phyloP scores from a whole-genome alignment of 2,113 vertebrate species.

The Vulpes lagopus region DNA sequence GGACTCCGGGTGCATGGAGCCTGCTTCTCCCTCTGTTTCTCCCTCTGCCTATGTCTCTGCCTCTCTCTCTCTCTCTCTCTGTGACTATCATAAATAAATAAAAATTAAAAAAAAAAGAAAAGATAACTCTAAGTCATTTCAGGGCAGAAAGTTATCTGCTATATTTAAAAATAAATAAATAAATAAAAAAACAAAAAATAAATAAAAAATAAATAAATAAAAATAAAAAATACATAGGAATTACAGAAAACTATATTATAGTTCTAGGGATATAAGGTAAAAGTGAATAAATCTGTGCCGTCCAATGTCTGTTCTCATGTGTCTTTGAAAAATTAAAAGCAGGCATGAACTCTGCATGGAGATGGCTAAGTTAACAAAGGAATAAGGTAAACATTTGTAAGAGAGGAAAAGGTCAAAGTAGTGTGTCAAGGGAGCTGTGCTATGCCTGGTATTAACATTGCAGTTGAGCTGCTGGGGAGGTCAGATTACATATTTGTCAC shows the following conservation, averaged over 20 bases:
- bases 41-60: not conserved
- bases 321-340: slow-evolving; percentile 72
- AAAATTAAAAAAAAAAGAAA: not conserved
- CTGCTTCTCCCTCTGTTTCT: not conserved
- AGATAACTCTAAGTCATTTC: no score
- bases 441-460: slow-evolving; percentile 70
- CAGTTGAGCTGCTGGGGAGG: slow-evolving; percentile 57
- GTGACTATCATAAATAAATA: not conserved
- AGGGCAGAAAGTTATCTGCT: no score
- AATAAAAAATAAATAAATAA: not conserved
- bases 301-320: slow-evolving; percentile 63
- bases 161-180: not conserved
- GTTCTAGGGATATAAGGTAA: slow-evolving; percentile 45
- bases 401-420: slow-evolving; percentile 72
- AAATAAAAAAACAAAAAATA: no score
- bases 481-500: slow-evolving; percentile 73
- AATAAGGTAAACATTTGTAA: slow-evolving; percentile 68
- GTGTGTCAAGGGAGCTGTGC: slow-evolving; percentile 62
- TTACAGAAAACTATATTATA: slow-evolving; percentile 54
- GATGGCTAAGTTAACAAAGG: slow-evolving; percentile 69
- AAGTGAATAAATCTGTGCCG: slow-evolving; percentile 67
- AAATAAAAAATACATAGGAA: slow-evolving; percentile 36
- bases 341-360: slow-evolving; percentile 56
- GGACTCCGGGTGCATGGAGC: not conserved
- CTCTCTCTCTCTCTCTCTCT: not conserved